Percentiles rank a stretch among this genome's conserved stretches.
phyloP scores from a whole-genome alignment of 2,888 invertebrate genomes.

The Eledone cirrhosa region DNA sequence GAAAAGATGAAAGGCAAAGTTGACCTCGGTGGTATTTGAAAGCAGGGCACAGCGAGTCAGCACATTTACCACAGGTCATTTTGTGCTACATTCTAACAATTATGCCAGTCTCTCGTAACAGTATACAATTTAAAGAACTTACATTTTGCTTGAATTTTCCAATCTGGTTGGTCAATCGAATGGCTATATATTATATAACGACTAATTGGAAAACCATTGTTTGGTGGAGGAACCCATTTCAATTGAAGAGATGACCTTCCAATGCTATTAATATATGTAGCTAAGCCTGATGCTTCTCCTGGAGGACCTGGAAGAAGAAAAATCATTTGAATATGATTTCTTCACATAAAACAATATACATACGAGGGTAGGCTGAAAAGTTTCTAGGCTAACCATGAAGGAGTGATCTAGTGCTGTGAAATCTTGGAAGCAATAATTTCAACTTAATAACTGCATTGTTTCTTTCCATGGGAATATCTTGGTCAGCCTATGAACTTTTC shows the following conservation, averaged over 20 bases:
- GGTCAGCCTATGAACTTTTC: too few relatives aligned
- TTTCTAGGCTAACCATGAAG: too few relatives aligned
- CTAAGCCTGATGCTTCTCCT: constrained; percentile 52
- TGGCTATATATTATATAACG: constrained; percentile 43
- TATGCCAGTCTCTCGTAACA: too few relatives aligned
- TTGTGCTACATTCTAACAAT: too few relatives aligned
- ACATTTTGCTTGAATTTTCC: neutral
- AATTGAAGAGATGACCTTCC: constrained; percentile 41
- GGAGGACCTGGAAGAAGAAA: constrained; percentile 50
- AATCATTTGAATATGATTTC: neutral
- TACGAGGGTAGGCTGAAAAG: too few relatives aligned
- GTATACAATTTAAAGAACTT: neutral
- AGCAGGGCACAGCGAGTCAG: too few relatives aligned
- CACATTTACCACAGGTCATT: too few relatives aligned
- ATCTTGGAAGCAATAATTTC: too few relatives aligned
- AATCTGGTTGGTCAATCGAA: neutral
- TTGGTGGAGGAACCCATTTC: constrained; percentile 48
- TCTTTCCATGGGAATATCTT: neutral
- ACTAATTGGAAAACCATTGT: constrained; percentile 45
- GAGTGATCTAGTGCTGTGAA: too few relatives aligned
- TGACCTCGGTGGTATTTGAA: too few relatives aligned
- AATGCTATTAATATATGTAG: constrained; percentile 41
- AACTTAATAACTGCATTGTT: neutral
- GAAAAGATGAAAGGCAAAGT: too few relatives aligned
- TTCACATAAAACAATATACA: neutral